Conservation (phyloP, 2,797 vertebrate genomes). For the Sorex maritimensis region DNA sequence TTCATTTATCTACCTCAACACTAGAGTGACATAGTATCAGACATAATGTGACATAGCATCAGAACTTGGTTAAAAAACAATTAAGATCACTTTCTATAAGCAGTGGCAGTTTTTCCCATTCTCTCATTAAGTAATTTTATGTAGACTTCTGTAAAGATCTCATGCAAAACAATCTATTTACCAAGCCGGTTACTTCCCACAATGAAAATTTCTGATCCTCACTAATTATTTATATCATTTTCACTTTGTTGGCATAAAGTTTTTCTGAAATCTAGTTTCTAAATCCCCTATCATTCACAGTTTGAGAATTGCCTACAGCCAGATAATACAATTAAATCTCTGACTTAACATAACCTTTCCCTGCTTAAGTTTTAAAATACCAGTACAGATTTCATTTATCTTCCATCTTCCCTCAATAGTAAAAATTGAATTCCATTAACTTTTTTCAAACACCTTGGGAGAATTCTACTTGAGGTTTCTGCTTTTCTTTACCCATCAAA, state of each 20-base stretch:
- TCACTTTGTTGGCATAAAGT: not conserved
- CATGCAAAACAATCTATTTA: not conserved
- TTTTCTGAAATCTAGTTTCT: conserved; percentile 27
- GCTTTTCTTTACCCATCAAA: conserved; percentile 30
- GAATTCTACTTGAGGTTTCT: conserved; percentile 34
- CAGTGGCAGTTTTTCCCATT: not conserved
- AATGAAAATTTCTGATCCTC: conserved; percentile 13
- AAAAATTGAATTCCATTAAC: conserved; percentile 57
- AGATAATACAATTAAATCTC: conserved; percentile 50
- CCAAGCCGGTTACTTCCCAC: conserved; percentile 42
- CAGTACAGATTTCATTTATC: conserved; percentile 43
- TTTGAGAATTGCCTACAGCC: conserved; percentile 35
- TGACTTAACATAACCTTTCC: conserved; percentile 53
- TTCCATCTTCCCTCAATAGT: conserved; percentile 23
- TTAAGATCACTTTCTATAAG: conserved; percentile 11
- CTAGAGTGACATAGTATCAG: not conserved
- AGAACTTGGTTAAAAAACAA: not conserved
- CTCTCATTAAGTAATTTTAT: not conserved
- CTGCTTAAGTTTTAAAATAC: conserved; percentile 58
- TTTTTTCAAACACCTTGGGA: conserved; percentile 51
- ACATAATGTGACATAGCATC: not conserved
- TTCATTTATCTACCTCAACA: conserved; percentile 17
- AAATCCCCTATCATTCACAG: not conserved
- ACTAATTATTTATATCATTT: conserved; percentile 22
- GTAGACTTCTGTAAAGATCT: too few species aligned